A percentile compares a stretch with the other conserved stretches of the same genome.
phyloP scores from a whole-genome alignment of 2,113 vertebrate species.

The Phalacrocorax pelagicus region DNA sequence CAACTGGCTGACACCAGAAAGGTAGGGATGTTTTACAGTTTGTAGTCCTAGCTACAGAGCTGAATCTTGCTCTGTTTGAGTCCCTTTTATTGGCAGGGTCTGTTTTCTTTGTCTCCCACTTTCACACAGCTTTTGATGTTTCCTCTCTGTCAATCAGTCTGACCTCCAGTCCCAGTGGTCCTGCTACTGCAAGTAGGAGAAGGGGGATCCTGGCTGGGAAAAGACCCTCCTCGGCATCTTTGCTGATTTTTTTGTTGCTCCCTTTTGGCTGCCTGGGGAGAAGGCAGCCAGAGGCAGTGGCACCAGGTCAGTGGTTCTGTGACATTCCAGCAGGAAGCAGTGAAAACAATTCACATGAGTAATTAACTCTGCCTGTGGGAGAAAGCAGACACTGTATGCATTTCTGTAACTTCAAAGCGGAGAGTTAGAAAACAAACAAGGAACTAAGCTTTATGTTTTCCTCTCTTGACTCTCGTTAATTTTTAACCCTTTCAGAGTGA shows the following conservation, averaged over 20 bases:
- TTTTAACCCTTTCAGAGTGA: background rate
- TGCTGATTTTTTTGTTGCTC: background rate
- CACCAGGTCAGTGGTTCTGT: background rate
- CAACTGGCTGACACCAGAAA: background rate
- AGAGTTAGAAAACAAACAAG: background rate
- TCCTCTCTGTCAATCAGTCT: background rate
- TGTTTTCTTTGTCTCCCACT: background rate
- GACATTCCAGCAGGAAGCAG: background rate
- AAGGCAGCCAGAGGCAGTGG: background rate
- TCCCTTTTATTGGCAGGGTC: background rate
- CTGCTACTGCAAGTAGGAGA: background rate
- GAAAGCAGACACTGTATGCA: fast-evolving
- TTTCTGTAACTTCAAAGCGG: background rate
- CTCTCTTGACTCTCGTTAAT: background rate
- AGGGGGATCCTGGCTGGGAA: background rate
- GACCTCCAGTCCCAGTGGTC: background rate
- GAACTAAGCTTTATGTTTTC: background rate
- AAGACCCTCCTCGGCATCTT: background rate
- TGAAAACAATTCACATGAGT: background rate
- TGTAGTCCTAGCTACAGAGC: background rate
- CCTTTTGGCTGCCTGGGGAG: background rate
- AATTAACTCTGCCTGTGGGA: background rate
- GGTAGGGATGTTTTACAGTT: background rate
- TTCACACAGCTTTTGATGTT: background rate
- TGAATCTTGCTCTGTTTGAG: background rate